Evolutionary conservation across 2,113 vertebrate genomes (phyloP).

Genomic region (Copsychus sechellarum): DNA sequence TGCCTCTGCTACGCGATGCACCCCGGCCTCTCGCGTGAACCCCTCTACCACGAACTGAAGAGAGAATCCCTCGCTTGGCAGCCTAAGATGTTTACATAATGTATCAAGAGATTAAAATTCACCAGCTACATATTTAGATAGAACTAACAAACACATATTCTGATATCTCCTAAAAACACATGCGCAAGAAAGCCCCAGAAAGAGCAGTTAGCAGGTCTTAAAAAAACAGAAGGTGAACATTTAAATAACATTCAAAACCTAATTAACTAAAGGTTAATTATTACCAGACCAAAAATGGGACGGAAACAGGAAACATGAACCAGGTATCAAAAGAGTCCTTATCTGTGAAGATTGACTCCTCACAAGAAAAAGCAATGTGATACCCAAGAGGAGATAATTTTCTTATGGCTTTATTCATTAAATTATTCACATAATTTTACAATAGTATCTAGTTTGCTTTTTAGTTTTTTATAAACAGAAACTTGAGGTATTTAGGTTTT

Average conservation of each 20-base stretch:
- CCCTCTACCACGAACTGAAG: slow-evolving; percentile 83
- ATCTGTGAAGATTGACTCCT: background rate
- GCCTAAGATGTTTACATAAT: slow-evolving; percentile 75
- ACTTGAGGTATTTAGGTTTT: rapidly evolving
- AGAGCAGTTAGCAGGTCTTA: background rate
- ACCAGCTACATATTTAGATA: background rate
- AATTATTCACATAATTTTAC: background rate
- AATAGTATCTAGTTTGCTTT: background rate
- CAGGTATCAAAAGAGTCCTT: background rate
- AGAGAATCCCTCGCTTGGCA: slow-evolving; percentile 92
- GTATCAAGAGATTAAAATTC: background rate
- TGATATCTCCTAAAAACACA: background rate
- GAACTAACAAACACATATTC: background rate
- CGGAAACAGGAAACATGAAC: background rate
- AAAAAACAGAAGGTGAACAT: background rate
- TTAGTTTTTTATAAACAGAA: background rate
- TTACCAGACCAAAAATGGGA: background rate
- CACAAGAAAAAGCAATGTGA: background rate
- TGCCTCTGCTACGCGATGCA: slow-evolving; percentile 78
- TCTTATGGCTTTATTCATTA: background rate
- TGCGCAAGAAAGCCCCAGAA: background rate
- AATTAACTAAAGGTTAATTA: background rate
- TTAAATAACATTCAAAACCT: background rate
- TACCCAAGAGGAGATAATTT: background rate
- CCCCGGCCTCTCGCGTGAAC: slow-evolving; percentile 83